Evolutionary conservation across 2,113 vertebrate species (phyloP), one percentile per base, ranked within the genome.

Genomic region (Pongo abelii): DNA sequence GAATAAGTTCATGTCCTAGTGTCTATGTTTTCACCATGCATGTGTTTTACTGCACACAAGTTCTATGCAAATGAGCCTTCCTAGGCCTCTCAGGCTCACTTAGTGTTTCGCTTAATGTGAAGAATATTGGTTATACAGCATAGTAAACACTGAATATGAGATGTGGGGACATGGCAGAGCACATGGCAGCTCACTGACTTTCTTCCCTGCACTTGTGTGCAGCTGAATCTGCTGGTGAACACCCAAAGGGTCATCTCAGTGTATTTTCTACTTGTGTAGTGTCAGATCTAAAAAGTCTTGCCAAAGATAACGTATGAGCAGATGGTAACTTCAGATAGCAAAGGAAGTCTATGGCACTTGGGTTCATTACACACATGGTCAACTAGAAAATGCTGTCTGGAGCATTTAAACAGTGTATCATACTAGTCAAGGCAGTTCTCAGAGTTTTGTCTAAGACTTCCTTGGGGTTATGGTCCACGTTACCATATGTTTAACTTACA

Each of bases 171-270:
- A 72, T 2, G 6, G 32, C 18, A 22, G 69, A 38, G n/a, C n/a
- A 38, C 69, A 38, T 4, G 9, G 18, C n/a, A 72, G 18, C 9
- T n/a, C 18, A 22, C 9, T 18, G 35, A 22, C n/a, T 10, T 38
- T 9, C n/a, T 46, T 27, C 5, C 16, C 32, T 55, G n/a, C 1
- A 1, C 40, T 17, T 6, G 4, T 0, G 10, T 12, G 0, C 14
- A 17, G 48, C 32, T 72, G 61, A 40, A 32, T 75, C 84, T 83
- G 3, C 13, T 72, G 40, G 59, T 52, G 43, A 20, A 35, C 3
- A 8, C 8, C 13, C 38, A 35, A 2, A 35, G 75, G 30, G 32
- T 74, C 20, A 25, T 30, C 43, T 38, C 30, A 3, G 61, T 27
- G 61, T 6, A 6, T 59, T 40, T 64, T 57, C n/a, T 52, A 40